Conservation (phyloP, 2,888 invertebrate genomes). For the Brachylomia viminalis region DNA sequence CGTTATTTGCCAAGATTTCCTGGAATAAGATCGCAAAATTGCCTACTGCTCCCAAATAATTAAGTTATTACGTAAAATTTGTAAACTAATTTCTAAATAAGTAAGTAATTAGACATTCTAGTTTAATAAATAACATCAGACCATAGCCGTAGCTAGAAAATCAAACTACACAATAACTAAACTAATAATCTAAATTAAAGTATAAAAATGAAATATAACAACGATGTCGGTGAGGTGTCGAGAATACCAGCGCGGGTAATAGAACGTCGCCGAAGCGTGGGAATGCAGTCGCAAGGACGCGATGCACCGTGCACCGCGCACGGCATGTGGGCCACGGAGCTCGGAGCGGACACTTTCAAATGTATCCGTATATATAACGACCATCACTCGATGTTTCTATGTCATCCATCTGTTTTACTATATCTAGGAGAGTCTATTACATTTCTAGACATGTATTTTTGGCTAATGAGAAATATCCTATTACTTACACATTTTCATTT, state of each 20-base stretch:
- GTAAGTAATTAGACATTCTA: not conserved
- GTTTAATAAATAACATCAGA: not conserved
- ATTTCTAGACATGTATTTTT: not conserved
- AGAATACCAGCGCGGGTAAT: constrained; percentile 53
- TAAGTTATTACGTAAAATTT: not conserved
- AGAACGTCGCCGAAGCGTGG: constrained; percentile 65
- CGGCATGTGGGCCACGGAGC: too few relatives aligned
- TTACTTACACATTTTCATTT: constrained; percentile 34
- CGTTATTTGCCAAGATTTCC: not conserved
- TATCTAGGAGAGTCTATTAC: not conserved
- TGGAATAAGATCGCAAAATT: not conserved
- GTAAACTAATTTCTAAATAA: not conserved
- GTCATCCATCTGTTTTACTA: not conserved
- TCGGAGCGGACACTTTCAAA: constrained; percentile 60
- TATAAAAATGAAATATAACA: constrained; percentile 30
- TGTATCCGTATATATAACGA: constrained; percentile 46
- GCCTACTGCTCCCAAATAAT: not conserved
- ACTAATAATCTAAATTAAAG: constrained; percentile 8
- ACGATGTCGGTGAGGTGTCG: constrained; percentile 33
- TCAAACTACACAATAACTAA: not conserved
- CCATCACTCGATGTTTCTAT: constrained; percentile 26
- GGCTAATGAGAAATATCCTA: constrained; percentile 11
- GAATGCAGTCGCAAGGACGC: constrained; percentile 68
- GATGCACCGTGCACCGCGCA: too few relatives aligned
- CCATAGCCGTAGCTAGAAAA: not conserved